Conservation (phyloP, 2,113 vertebrate species). For the Chamaetylas fuelleborni region DNA sequence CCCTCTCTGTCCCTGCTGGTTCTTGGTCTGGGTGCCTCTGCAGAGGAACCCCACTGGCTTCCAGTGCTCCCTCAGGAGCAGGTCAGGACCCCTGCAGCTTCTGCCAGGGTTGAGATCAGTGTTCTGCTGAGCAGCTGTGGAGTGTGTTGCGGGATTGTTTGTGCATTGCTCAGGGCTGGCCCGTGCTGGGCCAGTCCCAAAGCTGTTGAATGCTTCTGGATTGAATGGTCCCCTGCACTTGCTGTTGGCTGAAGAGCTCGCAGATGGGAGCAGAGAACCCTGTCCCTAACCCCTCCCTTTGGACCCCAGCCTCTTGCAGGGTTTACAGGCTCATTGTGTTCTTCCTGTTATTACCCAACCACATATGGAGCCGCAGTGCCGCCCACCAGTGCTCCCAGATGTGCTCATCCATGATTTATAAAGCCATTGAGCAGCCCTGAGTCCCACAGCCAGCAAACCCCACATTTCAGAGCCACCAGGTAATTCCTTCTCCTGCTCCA, state of each 20-base stretch:
- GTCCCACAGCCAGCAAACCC: not conserved
- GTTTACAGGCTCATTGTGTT: not conserved
- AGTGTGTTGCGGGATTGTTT: not conserved
- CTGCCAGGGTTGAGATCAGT: not conserved
- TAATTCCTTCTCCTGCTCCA: not conserved
- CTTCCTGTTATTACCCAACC: slow-evolving; percentile 21
- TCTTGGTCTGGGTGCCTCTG: not conserved
- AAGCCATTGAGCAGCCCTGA: not conserved
- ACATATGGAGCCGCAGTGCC: not conserved
- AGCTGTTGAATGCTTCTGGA: not conserved
- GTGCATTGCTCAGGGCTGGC: not conserved
- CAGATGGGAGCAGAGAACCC: not conserved
- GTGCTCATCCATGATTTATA: not conserved
- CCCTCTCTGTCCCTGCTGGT: not conserved
- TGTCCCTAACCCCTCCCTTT: not conserved
- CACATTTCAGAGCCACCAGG: not conserved
- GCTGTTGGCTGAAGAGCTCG: not conserved
- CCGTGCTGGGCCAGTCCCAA: not conserved
- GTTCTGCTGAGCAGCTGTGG: not conserved
- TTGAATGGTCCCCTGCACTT: not conserved
- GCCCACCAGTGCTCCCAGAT: not conserved
- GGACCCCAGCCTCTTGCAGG: not conserved
- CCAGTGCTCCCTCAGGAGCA: not conserved
- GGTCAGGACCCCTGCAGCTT: not conserved
- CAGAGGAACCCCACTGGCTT: not conserved